Percentiles rank a stretch among this genome's conserved stretches.
phyloP scores from a whole-genome alignment of 2,797 vertebrate species.

The Harpagifer antarcticus region DNA sequence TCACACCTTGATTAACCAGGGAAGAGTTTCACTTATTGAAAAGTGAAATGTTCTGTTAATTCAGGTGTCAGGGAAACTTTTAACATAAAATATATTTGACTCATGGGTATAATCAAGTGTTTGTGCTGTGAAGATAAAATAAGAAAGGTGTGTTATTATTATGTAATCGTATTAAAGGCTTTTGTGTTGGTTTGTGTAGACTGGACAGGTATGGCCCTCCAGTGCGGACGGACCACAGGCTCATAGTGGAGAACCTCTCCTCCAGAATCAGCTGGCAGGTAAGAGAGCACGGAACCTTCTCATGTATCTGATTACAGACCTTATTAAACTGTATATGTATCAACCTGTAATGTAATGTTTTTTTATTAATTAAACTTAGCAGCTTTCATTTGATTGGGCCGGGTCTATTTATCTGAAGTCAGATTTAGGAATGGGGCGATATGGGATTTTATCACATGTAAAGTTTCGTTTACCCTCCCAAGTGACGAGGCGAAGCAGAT shows the following conservation, averaged over 20 bases:
- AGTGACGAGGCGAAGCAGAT: too few relatives aligned
- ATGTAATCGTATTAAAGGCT: background rate
- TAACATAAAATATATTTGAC: background rate
- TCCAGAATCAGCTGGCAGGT: slow-evolving; percentile 97
- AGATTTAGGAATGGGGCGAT: background rate
- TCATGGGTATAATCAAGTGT: background rate
- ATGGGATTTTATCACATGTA: too few relatives aligned
- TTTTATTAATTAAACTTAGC: slow-evolving; percentile 28
- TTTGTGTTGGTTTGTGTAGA: background rate
- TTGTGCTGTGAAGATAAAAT: background rate
- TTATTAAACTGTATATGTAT: slow-evolving; percentile 5
- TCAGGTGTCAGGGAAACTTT: background rate
- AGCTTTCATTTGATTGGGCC: slow-evolving; percentile 46
- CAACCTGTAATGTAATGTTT: slow-evolving; percentile 22
- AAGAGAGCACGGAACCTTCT: slow-evolving; percentile 63
- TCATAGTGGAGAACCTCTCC: slow-evolving; percentile 94
- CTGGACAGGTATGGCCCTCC: slow-evolving; percentile 90
- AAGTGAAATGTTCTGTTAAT: background rate
- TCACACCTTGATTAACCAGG: background rate
- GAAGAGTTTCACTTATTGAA: too few relatives aligned
- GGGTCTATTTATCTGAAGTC: slow-evolving; percentile 15
- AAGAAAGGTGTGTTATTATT: too few relatives aligned
- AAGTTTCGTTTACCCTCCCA: too few relatives aligned
- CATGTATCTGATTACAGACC: slow-evolving; percentile 9
- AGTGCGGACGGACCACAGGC: slow-evolving; percentile 92